These are phyloP conservation scores for Microplitis mediator DNA, from an alignment of 1,140 invertebrate species.

Conservation along the genomic window DNA sequence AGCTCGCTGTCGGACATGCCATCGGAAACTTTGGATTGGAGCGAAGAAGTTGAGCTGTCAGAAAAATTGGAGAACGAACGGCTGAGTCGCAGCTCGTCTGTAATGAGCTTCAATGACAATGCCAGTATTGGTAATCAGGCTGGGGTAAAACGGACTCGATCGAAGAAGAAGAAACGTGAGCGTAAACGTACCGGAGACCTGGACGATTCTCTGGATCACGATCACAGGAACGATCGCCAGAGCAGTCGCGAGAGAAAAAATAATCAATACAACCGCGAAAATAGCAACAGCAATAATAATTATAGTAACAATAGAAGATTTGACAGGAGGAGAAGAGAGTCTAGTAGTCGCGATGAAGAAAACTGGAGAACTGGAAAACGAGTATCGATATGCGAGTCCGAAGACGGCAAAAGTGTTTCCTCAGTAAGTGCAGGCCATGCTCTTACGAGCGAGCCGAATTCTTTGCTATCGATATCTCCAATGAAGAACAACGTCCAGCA, in stretches of 20 bases:
- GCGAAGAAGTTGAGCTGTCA: conserved; percentile 63
- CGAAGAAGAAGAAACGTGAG: conserved; percentile 49
- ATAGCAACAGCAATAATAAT: conserved; percentile 56
- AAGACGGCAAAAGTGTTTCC: conserved; percentile 50
- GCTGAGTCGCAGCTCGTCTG: conserved; percentile 65
- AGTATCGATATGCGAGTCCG: conserved; percentile 51
- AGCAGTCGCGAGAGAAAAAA: conserved; percentile 56
- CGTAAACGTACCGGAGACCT: conserved; percentile 38
- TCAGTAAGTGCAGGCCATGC: conserved; percentile 30
- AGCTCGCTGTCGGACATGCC: conserved; percentile 42
- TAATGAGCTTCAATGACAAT: conserved; percentile 63
- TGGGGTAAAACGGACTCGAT: conserved; percentile 31
- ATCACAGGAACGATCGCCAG: conserved; percentile 41
- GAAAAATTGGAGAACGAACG: conserved; percentile 60
- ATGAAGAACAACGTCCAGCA: conserved; percentile 30
- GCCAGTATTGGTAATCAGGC: conserved; percentile 42
- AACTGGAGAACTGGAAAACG: conserved; percentile 59
- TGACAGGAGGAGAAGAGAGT: conserved; percentile 53
- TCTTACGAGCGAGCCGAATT: conserved; percentile 42
- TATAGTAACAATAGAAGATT: conserved; percentile 43
- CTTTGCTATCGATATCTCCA: conserved; percentile 14
- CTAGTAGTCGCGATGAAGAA: conserved; percentile 54
- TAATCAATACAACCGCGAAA: conserved; percentile 59
- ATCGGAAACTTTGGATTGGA: conserved; percentile 59
- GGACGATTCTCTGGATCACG: conserved; percentile 46